These are phyloP conservation scores for Apteryx owenii DNA, from an alignment of 2,113 vertebrate genomes.

Conservation along the genomic window DNA sequence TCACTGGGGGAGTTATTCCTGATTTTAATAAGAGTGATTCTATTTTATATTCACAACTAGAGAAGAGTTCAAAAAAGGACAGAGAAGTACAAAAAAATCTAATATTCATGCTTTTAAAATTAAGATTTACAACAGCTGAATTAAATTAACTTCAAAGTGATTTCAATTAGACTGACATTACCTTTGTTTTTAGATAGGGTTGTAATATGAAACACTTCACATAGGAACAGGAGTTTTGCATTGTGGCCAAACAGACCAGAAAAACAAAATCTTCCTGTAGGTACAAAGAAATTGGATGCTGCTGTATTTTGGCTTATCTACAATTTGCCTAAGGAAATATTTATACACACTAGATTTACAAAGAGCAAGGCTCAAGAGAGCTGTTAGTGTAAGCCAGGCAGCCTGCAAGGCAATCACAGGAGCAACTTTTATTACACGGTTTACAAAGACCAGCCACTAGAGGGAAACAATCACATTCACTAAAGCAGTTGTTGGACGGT, in stretches of 20 bases:
- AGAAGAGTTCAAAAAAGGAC: background rate
- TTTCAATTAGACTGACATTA: background rate
- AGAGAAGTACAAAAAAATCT: background rate
- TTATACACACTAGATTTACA: background rate
- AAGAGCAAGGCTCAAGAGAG: background rate
- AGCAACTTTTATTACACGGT: background rate
- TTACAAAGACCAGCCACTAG: background rate
- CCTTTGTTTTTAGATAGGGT: background rate
- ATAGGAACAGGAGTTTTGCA: too few relatives aligned
- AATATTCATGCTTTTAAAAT: background rate
- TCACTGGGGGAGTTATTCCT: background rate
- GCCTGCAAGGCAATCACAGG: background rate
- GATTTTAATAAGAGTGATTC: background rate
- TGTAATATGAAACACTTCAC: background rate
- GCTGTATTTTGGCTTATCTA: background rate
- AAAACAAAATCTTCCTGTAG: background rate
- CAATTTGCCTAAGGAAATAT: background rate
- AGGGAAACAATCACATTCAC: background rate
- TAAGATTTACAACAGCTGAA: background rate
- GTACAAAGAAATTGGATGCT: background rate
- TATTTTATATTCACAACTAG: background rate
- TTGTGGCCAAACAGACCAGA: background rate
- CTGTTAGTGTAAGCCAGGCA: accelerated
- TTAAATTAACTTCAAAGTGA: constrained; percentile 3
- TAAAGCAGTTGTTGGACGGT: accelerated